A percentile compares a stretch with the other conserved stretches of the same genome.
phyloP scores from a whole-genome alignment of 2,113 vertebrate genomes.

The Embiotoca jacksoni region DNA sequence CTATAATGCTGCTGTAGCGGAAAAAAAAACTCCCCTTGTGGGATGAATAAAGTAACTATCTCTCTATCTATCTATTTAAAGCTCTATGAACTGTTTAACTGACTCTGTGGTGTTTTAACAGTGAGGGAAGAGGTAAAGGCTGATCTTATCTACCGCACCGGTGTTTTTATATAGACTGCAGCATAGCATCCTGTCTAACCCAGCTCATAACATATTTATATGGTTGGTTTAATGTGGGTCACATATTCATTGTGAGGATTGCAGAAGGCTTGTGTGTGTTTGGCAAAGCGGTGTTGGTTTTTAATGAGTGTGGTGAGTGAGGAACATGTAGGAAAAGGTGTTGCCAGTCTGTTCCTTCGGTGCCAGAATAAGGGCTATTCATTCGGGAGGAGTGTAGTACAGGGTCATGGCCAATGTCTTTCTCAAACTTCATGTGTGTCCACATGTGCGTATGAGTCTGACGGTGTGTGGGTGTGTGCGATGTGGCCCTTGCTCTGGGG shows the following conservation, averaged over 20 bases:
- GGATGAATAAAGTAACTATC: no score
- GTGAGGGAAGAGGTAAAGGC: constrained; percentile 40
- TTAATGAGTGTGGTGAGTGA: constrained; percentile 45
- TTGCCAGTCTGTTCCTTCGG: constrained; percentile 40
- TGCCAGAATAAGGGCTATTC: constrained; percentile 53
- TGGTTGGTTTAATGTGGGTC: constrained; percentile 18
- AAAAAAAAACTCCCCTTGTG: no score
- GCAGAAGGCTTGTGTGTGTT: constrained; percentile 41
- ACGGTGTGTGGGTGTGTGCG: constrained; percentile 7
- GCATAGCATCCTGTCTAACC: constrained; percentile 41
- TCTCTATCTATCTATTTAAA: constrained; percentile 20
- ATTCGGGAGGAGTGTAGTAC: constrained; percentile 57
- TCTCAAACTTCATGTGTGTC: constrained; percentile 2
- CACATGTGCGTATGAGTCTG: neutral
- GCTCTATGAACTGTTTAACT: constrained; percentile 44
- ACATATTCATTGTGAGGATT: constrained; percentile 37
- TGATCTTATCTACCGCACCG: constrained; percentile 63
- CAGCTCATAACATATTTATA: constrained; percentile 24
- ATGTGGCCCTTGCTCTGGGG: constrained; percentile 1
- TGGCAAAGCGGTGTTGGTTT: constrained; percentile 28
- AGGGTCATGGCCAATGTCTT: constrained; percentile 56
- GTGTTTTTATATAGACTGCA: constrained; percentile 65
- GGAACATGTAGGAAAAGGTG: constrained; percentile 59
- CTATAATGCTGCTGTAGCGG: no score
- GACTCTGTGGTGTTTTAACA: constrained; percentile 51